Conservation (phyloP, 2,888 invertebrate genomes). For the Metopia argyrocephala region DNA sequence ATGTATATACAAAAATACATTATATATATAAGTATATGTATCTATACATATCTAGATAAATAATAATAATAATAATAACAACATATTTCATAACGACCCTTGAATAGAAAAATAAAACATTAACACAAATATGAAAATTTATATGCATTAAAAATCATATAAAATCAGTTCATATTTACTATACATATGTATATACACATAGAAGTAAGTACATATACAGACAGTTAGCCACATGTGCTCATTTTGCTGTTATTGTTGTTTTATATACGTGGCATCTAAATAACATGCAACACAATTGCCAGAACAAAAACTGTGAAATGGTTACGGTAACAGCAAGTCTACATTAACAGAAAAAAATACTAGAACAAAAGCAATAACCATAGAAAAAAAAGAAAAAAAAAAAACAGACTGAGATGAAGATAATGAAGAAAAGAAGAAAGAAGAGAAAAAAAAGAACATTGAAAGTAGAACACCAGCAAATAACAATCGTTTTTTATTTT, state of each 20-base stretch:
- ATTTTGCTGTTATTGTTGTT: not conserved
- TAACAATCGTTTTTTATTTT: slow-evolving; percentile 49
- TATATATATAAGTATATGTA: too few relatives aligned
- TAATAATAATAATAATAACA: slow-evolving; percentile 2
- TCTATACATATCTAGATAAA: too few relatives aligned
- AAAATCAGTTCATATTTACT: slow-evolving; percentile 26
- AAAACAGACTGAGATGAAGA: not conserved
- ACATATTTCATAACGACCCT: not conserved
- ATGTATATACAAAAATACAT: too few relatives aligned
- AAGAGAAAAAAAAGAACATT: not conserved
- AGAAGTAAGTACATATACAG: not conserved
- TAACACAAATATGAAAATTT: slow-evolving; percentile 31
- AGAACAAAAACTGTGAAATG: not conserved
- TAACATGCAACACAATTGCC: slow-evolving; percentile 27
- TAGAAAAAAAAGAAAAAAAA: not conserved
- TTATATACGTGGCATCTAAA: not conserved
- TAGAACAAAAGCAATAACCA: not conserved
- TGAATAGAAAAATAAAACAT: slow-evolving; percentile 15
- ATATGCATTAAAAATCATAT: slow-evolving; percentile 46
- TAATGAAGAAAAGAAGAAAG: not conserved
- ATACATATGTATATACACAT: too few relatives aligned
- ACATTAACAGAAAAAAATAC: not conserved
- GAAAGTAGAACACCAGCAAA: slow-evolving; percentile 42
- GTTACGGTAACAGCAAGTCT: slow-evolving; percentile 2
- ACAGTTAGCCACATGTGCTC: slow-evolving; percentile 16